Conservation (phyloP, 2,888 invertebrate species). For the Hymenopus coronatus region DNA sequence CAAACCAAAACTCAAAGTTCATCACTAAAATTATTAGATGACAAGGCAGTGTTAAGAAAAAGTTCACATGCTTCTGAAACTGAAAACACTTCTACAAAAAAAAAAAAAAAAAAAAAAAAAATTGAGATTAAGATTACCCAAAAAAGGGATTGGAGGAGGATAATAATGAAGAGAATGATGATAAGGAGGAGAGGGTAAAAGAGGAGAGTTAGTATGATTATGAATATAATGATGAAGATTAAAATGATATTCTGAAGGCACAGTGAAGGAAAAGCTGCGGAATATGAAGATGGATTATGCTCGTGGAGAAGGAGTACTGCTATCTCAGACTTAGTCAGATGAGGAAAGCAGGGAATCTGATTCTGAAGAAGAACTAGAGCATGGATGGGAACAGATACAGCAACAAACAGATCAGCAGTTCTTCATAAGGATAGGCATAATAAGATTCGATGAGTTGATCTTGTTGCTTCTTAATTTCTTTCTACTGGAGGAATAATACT, state of each 20-base stretch:
- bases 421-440: slow-evolving; percentile 99
- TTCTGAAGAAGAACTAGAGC: slow-evolving; percentile 61
- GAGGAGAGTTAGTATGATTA: slow-evolving; percentile 41
- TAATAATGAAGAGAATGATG: no score
- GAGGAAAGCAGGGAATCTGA: slow-evolving; percentile 60
- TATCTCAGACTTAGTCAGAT: slow-evolving; percentile 76
- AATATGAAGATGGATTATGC: slow-evolving; percentile 81
- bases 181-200: slow-evolving; percentile 44
- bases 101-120: no score
- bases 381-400: slow-evolving; percentile 89
- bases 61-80: background rate
- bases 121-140: no score
- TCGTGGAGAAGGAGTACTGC: slow-evolving; percentile 68
- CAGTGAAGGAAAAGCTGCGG: slow-evolving; percentile 62
- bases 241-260: slow-evolving; percentile 48
- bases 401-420: slow-evolving; percentile 79
- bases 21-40: slow-evolving; percentile 3
- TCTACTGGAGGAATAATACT: slow-evolving; percentile 71
- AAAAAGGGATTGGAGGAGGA: slow-evolving; percentile 37
- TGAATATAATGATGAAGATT: slow-evolving; percentile 46
- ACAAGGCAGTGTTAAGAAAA: slow-evolving; percentile 20
- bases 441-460: slow-evolving; percentile 81
- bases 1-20: slow-evolving; percentile 29
- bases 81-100: background rate
- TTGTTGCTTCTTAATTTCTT: slow-evolving; percentile 91